Evolutionary conservation across 2,113 vertebrate species (phyloP).

Genomic region (Piprites chloris): DNA sequence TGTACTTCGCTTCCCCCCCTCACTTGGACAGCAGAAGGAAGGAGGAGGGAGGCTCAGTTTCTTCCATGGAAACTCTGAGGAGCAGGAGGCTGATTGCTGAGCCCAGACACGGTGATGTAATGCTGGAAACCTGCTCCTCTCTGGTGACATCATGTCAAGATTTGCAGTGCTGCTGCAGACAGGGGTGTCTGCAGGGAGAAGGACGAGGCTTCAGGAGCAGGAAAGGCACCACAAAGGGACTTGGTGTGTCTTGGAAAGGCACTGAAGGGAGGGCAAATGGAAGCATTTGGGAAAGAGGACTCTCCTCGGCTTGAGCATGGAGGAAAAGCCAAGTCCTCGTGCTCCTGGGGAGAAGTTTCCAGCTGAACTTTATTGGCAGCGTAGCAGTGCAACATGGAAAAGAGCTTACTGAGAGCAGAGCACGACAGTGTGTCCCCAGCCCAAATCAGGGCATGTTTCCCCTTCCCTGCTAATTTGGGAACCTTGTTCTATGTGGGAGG

Average conservation of each 20-base stretch:
- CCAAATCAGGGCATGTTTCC: not conserved
- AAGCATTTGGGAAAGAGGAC: not conserved
- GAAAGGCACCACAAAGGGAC: not conserved
- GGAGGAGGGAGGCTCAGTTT: slow-evolving; percentile 25
- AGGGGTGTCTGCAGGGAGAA: not conserved
- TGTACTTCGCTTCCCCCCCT: not conserved
- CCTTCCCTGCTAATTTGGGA: not conserved
- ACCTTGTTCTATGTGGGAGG: not conserved
- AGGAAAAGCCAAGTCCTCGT: not conserved
- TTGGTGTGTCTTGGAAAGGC: not conserved
- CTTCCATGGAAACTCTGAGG: slow-evolving; percentile 76
- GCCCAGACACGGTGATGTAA: slow-evolving; percentile 65
- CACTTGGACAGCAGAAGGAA: not conserved
- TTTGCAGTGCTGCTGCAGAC: slow-evolving; percentile 25
- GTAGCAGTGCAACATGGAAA: not conserved
- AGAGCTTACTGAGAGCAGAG: not conserved
- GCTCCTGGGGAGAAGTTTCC: slow-evolving; percentile 13
- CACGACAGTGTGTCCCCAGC: not conserved
- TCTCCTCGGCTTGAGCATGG: not conserved
- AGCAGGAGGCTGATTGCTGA: not conserved
- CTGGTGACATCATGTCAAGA: slow-evolving; percentile 64
- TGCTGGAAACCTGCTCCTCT: slow-evolving; percentile 56
- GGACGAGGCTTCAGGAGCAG: not conserved
- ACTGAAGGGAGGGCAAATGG: not conserved
- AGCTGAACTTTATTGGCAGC: slow-evolving; percentile 9